These are phyloP conservation scores for Microchirus variegatus DNA, from an alignment of 2,797 vertebrate species.

Conservation along the genomic window DNA sequence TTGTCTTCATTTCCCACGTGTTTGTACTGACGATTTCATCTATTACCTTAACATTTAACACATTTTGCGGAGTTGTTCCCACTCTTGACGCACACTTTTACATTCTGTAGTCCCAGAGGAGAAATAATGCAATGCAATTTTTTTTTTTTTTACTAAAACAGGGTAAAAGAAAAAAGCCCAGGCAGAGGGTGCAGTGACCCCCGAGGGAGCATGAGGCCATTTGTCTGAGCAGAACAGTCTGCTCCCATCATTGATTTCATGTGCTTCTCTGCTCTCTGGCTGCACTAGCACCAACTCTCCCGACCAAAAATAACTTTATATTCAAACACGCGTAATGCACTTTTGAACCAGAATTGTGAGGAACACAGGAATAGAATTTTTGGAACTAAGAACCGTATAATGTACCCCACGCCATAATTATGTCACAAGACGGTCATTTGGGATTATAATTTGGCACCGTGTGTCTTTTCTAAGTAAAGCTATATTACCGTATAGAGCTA, in stretches of 20 bases:
- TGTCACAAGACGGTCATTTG: too few relatives aligned
- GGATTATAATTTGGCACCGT: too few relatives aligned
- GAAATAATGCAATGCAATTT: constrained; percentile 43
- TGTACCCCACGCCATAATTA: not conserved
- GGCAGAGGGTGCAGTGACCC: constrained; percentile 40
- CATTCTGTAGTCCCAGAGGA: constrained; percentile 7
- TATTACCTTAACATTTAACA: too few relatives aligned
- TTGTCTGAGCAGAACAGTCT: constrained; percentile 35
- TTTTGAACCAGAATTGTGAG: not conserved
- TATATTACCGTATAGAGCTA: too few relatives aligned
- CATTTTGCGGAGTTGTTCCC: too few relatives aligned
- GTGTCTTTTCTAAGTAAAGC: too few relatives aligned
- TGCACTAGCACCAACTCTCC: constrained; percentile 12
- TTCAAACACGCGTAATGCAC: constrained; percentile 2
- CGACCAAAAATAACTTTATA: constrained; percentile 15
- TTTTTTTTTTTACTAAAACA: constrained; percentile 37
- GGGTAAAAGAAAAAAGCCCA: constrained; percentile 54
- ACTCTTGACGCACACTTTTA: constrained; percentile 8
- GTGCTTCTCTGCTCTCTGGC: constrained; percentile 20
- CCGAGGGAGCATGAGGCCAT: constrained; percentile 38
- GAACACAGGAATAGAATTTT: not conserved
- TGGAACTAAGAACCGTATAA: not conserved
- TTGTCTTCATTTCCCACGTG: too few relatives aligned
- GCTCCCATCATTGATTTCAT: constrained; percentile 25
- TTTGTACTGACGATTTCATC: too few relatives aligned